Evolutionary conservation across 2,888 invertebrate species (phyloP).

Genomic region (Cyrtodaria siliqua): DNA sequence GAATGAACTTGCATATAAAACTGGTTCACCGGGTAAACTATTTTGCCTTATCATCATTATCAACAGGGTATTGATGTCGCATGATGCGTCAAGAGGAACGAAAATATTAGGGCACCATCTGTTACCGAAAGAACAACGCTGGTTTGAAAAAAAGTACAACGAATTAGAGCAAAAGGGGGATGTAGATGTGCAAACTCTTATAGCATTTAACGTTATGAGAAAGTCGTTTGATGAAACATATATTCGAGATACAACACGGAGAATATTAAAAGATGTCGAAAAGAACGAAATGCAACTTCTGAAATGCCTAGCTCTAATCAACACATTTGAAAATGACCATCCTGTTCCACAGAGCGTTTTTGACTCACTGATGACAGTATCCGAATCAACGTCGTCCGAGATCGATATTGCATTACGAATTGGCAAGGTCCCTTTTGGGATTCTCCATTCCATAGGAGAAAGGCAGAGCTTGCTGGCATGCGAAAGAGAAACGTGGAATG

Average conservation of each 20-base stretch:
- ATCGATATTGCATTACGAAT: too few relatives aligned
- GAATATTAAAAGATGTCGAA: slow-evolving; percentile 27
- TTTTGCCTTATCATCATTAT: slow-evolving; percentile 35
- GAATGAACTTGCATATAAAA: slow-evolving; percentile 32
- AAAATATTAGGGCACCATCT: slow-evolving; percentile 29
- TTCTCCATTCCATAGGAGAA: not conserved
- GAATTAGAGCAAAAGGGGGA: slow-evolving; percentile 26
- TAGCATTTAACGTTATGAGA: slow-evolving; percentile 51
- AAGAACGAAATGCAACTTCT: slow-evolving; percentile 24
- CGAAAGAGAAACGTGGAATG: not conserved
- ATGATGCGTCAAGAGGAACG: slow-evolving; percentile 2
- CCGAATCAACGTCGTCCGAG: too few relatives aligned
- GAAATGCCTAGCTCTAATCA: slow-evolving; percentile 37
- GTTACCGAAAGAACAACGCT: slow-evolving; percentile 20
- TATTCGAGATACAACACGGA: slow-evolving; percentile 14
- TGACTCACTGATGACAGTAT: slow-evolving; percentile 29
- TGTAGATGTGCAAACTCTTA: slow-evolving; percentile 34
- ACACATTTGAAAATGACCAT: slow-evolving; percentile 37
- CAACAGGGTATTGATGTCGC: slow-evolving; percentile 29
- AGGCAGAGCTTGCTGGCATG: not conserved
- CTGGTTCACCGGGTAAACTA: slow-evolving; percentile 11
- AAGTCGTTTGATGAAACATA: slow-evolving; percentile 33
- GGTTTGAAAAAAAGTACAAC: slow-evolving; percentile 47
- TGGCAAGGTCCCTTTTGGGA: not conserved
- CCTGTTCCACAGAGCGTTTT: slow-evolving; percentile 33